phyloP scores from a whole-genome alignment of 2,113 vertebrate species.

The Lepisosteus oculatus region DNA sequence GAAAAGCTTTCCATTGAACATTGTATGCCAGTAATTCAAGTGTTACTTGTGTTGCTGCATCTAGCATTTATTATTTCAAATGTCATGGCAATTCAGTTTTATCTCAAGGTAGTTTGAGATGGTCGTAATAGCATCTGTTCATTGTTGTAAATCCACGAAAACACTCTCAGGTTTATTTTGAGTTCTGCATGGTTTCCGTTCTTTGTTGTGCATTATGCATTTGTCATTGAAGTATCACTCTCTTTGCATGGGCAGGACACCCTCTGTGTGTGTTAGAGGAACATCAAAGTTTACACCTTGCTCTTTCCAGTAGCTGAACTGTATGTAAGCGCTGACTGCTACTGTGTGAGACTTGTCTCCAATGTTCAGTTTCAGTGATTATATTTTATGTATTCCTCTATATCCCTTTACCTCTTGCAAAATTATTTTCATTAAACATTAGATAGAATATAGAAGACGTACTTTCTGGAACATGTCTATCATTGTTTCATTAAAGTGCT shows the following conservation, averaged over 20 bases:
- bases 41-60: too few species aligned
- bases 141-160: not conserved
- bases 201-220: slow-evolving; percentile 48
- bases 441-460: not conserved
- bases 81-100: not conserved
- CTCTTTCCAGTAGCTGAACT: slow-evolving; percentile 18
- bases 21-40: too few species aligned
- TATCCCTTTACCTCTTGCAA: not conserved
- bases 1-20: too few species aligned
- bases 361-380: not conserved
- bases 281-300: slow-evolving; percentile 11
- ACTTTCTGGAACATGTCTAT: not conserved
- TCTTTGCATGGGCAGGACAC: slow-evolving; percentile 45
- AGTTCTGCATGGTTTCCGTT: slow-evolving; percentile 43
- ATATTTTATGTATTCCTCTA: not conserved
- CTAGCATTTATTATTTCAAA: not conserved
- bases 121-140: slow-evolving; percentile 2
- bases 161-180: slow-evolving; percentile 13
- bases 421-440: not conserved
- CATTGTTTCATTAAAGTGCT: not conserved
- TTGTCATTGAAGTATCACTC: slow-evolving; percentile 38
- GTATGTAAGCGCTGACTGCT: slow-evolving; percentile 11
- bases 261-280: slow-evolving; percentile 5
- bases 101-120: not conserved
- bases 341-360: slow-evolving; percentile 39